These are phyloP conservation scores for Tokudaia muenninki DNA, from an alignment of 2,797 vertebrate species.

Conservation along the genomic window DNA sequence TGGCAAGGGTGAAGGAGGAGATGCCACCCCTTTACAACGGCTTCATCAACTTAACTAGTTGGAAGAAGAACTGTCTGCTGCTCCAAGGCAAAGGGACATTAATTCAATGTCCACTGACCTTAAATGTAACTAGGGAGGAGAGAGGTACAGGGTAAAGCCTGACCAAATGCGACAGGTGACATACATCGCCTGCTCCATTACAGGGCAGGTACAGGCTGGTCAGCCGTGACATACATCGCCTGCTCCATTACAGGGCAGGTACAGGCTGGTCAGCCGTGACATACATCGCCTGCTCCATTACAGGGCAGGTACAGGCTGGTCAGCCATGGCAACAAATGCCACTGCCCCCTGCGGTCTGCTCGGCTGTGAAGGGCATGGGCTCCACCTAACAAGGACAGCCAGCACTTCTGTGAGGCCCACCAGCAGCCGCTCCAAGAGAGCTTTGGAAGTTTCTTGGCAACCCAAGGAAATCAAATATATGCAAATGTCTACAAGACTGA, in stretches of 20 bases:
- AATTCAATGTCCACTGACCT: not conserved
- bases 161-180: not conserved
- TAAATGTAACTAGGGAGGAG: not conserved
- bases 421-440: not conserved
- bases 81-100: not conserved
- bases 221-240: not conserved
- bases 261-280: no score
- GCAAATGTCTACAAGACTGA: not conserved
- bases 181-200: rapidly evolving
- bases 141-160: not conserved
- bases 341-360: not conserved
- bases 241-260: no score
- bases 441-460: not conserved
- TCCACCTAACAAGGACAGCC: not conserved
- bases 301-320: no score
- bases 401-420: rapidly evolving
- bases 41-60: not conserved
- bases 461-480: conserved; percentile 16
- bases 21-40: not conserved
- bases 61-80: not conserved
- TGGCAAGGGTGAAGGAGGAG: not conserved
- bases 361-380: rapidly evolving
- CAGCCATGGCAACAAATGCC: rapidly evolving
- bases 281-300: rapidly evolving
- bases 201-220: no score